Evolutionary conservation across 2,797 vertebrate species (phyloP).

Genomic region (Amazona finschi): DNA sequence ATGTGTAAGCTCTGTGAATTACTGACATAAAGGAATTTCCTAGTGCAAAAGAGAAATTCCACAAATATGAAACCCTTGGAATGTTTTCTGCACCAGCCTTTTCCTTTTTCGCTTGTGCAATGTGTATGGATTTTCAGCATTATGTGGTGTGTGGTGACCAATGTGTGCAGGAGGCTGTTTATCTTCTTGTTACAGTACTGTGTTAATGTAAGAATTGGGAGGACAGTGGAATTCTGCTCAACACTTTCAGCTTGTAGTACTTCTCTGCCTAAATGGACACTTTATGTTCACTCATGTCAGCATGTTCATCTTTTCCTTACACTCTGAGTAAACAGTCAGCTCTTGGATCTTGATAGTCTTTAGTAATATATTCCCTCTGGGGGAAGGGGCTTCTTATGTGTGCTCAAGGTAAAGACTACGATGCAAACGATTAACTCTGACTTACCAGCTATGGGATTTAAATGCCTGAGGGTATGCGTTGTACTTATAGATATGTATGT

Average conservation of each 20-base stretch:
- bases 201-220: not conserved
- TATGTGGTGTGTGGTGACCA: constrained; percentile 32
- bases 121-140: not conserved
- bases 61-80: constrained; percentile 47
- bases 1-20: constrained; percentile 33
- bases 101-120: constrained; percentile 11
- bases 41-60: constrained; percentile 44
- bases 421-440: not conserved
- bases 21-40: constrained; percentile 50
- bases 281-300: not conserved
- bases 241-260: not conserved
- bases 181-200: not conserved
- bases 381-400: not conserved
- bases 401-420: not conserved
- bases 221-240: not conserved
- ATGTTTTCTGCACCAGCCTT: constrained; percentile 51
- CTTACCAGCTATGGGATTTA: not conserved
- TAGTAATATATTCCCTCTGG: not conserved
- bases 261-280: not conserved
- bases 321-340: not conserved
- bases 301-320: not conserved
- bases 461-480: not conserved
- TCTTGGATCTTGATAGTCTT: not conserved
- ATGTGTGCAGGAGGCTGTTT: not conserved
- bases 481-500: not conserved